Evolutionary conservation across 2,888 invertebrate species (phyloP).

Genomic region (Andrena marginata): DNA sequence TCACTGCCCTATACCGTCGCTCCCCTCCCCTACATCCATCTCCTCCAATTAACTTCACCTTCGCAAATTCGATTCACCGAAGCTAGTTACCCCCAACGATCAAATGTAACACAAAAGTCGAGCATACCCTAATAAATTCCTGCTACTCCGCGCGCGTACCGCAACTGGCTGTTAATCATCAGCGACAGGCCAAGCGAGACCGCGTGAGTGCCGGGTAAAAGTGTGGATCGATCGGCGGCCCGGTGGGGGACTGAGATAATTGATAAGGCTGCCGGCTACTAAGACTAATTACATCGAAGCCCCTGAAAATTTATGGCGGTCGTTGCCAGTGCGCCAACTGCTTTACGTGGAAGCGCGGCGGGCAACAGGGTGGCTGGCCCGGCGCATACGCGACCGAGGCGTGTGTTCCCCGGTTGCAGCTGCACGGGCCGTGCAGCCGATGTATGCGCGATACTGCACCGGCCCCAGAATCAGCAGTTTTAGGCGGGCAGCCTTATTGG

Average conservation of each 20-base stretch:
- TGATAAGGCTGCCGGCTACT: conserved; percentile 27
- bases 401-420: background rate
- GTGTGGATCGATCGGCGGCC: background rate
- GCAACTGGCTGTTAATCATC: conserved; percentile 8
- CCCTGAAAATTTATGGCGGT: conserved; percentile 43
- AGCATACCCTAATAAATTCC: background rate
- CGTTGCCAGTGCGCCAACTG: conserved; percentile 20
- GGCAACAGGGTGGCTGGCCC: conserved; percentile 4
- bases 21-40: too few relatives aligned
- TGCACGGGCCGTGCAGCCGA: conserved; percentile 13
- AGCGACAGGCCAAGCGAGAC: background rate
- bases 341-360: conserved; percentile 34
- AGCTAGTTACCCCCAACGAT: too few relatives aligned
- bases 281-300: conserved; percentile 43
- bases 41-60: too few relatives aligned
- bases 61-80: too few relatives aligned
- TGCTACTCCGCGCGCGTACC: too few relatives aligned
- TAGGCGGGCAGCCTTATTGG: conserved; percentile 46
- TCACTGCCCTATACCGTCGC: too few relatives aligned
- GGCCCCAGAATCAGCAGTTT: conserved; percentile 40
- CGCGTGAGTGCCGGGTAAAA: background rate
- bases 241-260: conserved; percentile 19
- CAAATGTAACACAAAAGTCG: too few relatives aligned
- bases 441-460: conserved; percentile 15
- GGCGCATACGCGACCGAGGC: background rate